Percentiles rank a stretch among this genome's conserved stretches.
Conservation (phyloP, 2,888 invertebrate genomes). For the Lasioglossum villosulum region DNA sequence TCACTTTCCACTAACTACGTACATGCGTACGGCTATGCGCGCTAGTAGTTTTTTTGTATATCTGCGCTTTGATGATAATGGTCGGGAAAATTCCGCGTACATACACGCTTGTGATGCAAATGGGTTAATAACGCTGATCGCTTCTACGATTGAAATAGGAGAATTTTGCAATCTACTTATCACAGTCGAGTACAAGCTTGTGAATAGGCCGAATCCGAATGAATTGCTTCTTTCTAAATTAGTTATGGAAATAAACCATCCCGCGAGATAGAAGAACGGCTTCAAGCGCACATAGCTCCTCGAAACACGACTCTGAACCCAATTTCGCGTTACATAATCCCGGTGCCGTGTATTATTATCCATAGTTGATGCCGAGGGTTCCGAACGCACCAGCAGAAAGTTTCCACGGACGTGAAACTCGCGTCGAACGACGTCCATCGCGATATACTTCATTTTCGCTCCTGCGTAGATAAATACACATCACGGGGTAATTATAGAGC, state of each 20-base stretch:
- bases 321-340: conserved; percentile 50
- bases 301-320: conserved; percentile 19
- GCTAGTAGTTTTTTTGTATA: too few species aligned
- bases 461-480: not conserved
- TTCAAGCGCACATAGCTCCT: not conserved
- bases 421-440: not conserved
- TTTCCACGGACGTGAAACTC: not conserved
- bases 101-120: too few species aligned
- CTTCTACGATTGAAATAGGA: too few species aligned
- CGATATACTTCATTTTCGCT: not conserved
- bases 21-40: too few species aligned
- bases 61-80: too few species aligned
- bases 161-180: not conserved
- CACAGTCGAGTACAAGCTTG: not conserved
- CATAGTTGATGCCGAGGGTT: conserved; percentile 23
- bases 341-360: conserved; percentile 45
- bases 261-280: not conserved
- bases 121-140: too few species aligned
- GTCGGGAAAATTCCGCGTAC: too few species aligned
- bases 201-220: not conserved
- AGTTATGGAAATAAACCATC: not conserved
- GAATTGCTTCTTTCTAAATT: not conserved
- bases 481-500: conserved; percentile 15
- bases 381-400: not conserved
- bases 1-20: too few species aligned